Percentiles rank a stretch among this genome's conserved stretches.
These are phyloP conservation scores for Erpornis zantholeuca DNA, from an alignment of 2,113 vertebrate genomes.

Conservation along the genomic window DNA sequence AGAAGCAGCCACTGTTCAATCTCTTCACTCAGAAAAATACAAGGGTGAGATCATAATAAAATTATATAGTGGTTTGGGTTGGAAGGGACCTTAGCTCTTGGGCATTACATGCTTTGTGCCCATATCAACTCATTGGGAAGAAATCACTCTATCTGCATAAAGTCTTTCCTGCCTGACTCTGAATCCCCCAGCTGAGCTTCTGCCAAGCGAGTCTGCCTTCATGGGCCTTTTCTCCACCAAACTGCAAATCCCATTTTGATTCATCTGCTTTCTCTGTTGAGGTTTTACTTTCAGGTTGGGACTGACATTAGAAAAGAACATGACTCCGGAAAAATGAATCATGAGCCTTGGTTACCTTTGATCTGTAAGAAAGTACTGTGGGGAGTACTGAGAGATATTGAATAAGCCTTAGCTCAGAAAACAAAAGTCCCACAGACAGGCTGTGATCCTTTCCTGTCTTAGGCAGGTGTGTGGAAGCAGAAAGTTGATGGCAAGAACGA, in stretches of 20 bases:
- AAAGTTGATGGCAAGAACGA: not conserved
- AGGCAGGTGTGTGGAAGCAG: not conserved
- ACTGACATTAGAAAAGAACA: not conserved
- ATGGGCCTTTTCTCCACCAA: not conserved
- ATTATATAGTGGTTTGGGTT: not conserved
- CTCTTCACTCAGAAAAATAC: not conserved
- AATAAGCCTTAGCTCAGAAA: not conserved
- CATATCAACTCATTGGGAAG: not conserved
- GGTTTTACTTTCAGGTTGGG: not conserved
- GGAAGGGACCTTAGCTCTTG: not conserved
- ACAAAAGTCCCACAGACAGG: not conserved
- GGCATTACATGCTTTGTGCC: not conserved
- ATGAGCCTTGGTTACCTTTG: not conserved
- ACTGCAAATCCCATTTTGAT: not conserved
- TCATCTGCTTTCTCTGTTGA: not conserved
- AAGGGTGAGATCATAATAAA: not conserved
- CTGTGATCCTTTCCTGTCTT: not conserved
- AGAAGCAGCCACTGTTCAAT: not conserved
- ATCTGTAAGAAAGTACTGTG: not conserved
- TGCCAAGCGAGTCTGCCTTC: not conserved
- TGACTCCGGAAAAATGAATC: not conserved
- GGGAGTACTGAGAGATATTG: not conserved
- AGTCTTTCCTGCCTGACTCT: not conserved
- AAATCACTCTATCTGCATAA: not conserved
- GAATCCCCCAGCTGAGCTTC: not conserved